phyloP scores from a whole-genome alignment of 2,797 vertebrate genomes.

The Podargus strigoides region DNA sequence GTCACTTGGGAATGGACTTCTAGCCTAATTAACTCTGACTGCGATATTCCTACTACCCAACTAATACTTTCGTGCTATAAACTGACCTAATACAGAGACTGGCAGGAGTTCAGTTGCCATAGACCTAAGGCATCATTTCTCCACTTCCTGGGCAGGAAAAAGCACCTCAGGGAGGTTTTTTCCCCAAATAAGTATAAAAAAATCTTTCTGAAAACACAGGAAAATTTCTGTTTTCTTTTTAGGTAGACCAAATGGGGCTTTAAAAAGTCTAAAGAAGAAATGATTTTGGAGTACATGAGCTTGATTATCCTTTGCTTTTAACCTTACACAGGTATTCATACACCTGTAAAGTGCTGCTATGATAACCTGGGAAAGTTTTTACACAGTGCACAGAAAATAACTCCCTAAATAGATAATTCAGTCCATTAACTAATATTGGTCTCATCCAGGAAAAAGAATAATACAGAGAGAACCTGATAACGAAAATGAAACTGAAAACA shows the following conservation, averaged over 20 bases:
- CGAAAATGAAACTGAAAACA: neutral
- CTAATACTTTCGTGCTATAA: neutral
- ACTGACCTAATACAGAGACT: neutral
- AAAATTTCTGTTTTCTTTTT: neutral
- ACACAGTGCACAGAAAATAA: neutral
- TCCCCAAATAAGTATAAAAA: neutral
- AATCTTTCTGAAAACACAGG: neutral
- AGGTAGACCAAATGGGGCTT: neutral
- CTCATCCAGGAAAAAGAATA: neutral
- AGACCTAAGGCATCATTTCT: neutral
- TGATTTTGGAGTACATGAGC: neutral
- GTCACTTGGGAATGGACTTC: neutral
- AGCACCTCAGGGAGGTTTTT: fast-evolving
- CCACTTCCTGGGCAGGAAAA: neutral
- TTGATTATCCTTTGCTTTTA: neutral
- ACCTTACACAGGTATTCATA: neutral
- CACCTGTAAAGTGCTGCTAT: neutral
- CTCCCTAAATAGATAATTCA: neutral
- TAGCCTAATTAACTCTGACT: neutral
- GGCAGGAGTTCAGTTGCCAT: neutral
- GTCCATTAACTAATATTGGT: neutral
- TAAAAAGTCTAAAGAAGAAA: neutral
- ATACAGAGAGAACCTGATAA: neutral
- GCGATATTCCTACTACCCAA: neutral
- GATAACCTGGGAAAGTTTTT: neutral